These are phyloP conservation scores for Sebastes itinus DNA, from an alignment of 2,797 vertebrate genomes.

Conservation along the genomic window DNA sequence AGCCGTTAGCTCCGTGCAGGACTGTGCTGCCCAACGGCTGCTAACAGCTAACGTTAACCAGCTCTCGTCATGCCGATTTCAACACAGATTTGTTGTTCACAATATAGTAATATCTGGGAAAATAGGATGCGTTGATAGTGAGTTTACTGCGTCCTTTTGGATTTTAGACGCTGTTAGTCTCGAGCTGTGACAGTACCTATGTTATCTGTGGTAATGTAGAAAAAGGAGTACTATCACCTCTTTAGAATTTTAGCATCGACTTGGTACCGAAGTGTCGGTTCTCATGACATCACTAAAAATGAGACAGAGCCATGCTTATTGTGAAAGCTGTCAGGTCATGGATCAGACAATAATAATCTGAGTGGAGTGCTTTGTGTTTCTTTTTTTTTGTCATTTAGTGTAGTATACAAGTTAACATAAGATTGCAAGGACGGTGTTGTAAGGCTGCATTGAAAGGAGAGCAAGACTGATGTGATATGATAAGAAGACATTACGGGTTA, in stretches of 20 bases:
- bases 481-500: not conserved
- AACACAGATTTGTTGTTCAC: too few relatives aligned
- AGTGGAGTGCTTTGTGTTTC: not conserved
- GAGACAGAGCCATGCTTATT: not conserved
- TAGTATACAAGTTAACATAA: not conserved
- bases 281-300: too few relatives aligned
- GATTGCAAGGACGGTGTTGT: not conserved
- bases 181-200: too few relatives aligned
- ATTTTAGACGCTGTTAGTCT: too few relatives aligned
- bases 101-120: too few relatives aligned
- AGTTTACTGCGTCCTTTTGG: too few relatives aligned
- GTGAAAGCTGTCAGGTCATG: not conserved
- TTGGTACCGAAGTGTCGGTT: too few relatives aligned
- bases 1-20: too few relatives aligned
- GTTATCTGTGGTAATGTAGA: too few relatives aligned
- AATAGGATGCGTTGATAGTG: fast-evolving
- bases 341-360: not conserved
- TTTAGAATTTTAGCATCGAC: too few relatives aligned
- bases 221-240: fast-evolving
- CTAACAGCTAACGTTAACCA: too few relatives aligned
- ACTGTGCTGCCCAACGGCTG: fast-evolving
- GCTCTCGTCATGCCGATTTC: too few relatives aligned
- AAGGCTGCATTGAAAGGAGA: not conserved
- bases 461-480: not conserved
- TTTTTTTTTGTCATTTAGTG: not conserved